Evolutionary conservation across 2,888 invertebrate genomes (phyloP).

Genomic region (Teleogryllus oceanicus): DNA sequence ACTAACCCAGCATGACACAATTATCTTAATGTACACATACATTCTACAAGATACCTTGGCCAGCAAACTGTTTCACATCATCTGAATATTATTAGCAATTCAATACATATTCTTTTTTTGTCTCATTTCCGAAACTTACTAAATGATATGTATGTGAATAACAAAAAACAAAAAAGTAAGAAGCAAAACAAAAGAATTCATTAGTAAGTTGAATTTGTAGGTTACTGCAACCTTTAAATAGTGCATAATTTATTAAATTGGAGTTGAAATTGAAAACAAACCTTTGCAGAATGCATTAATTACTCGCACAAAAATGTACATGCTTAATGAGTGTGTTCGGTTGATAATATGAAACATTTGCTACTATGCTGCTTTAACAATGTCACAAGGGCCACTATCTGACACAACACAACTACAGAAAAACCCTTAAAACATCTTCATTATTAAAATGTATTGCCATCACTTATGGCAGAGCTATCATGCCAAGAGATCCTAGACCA

Average conservation of each 20-base stretch:
- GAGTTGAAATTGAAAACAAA: no score
- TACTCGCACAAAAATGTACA: not conserved
- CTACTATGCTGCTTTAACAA: not conserved
- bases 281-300: no score
- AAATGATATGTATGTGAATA: not conserved
- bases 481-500: no score
- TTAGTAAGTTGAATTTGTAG: not conserved
- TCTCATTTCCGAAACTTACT: no score
- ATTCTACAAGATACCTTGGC: not conserved
- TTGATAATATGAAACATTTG: not conserved
- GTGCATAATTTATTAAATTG: no score
- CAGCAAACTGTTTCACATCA: not conserved
- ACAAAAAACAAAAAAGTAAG: not conserved
- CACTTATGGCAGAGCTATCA: not conserved
- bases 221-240: not conserved
- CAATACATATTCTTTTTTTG: no score
- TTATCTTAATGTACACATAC: not conserved
- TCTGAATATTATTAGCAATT: not conserved
- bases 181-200: not conserved
- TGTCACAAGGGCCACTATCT: not conserved
- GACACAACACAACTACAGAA: not conserved
- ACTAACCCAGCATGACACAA: constrained; percentile 1
- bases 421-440: not conserved
- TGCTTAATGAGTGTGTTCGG: not conserved
- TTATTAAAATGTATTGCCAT: not conserved